Evolutionary conservation across 2,797 vertebrate genomes (phyloP), one percentile per base, ranked within the genome.

Genomic region (Catharus ustulatus): DNA sequence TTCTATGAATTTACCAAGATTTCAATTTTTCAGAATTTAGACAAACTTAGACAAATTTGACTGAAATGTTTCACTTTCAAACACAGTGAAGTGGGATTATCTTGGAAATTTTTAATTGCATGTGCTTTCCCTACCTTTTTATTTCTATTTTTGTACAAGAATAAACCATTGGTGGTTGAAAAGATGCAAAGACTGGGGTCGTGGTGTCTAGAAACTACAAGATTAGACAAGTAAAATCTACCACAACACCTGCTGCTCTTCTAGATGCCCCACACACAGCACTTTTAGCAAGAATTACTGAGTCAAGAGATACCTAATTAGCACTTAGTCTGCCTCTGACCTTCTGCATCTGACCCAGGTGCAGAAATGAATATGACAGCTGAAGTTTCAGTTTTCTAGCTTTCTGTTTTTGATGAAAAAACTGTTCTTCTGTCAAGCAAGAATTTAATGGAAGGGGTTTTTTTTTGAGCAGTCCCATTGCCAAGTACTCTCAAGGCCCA

Each of bases 231-330:
- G 71, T 82, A 90, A 93, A 94, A 93, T 66, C 87, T 94, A 93
- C 95, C 94, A 76, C 92, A 95, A 83, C 92, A 90, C 79, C 94
- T 97, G 94, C 91, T 93, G 77, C 85, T 91, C 61, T 86, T 93
- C 83, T 88, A 84, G 76, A 69, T 85, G 90, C 66, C 91, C 69
- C 75, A 81, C 75, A 87, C 8, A 5, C 67, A 73, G 67, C 85
- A 87, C 73, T 94, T 96, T 96, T 67, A 91, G 80, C 34, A 88
- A 94, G 91, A 92, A 84, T 61, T 91, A 94, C 85, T 93, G 76
- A 96, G 89, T 93, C 82, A 93, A 94, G 95, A 91, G 83, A 86
- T 87, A 82, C 17, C 85, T 94, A 95, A 95, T 88, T 96, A 96
- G 85, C 83, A 91, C 80, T 89, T 78, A 91, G 69, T 67, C 68